Percentiles rank a stretch among this genome's conserved stretches.
phyloP scores from a whole-genome alignment of 2,888 invertebrate species.

The Hartigia nigra region DNA sequence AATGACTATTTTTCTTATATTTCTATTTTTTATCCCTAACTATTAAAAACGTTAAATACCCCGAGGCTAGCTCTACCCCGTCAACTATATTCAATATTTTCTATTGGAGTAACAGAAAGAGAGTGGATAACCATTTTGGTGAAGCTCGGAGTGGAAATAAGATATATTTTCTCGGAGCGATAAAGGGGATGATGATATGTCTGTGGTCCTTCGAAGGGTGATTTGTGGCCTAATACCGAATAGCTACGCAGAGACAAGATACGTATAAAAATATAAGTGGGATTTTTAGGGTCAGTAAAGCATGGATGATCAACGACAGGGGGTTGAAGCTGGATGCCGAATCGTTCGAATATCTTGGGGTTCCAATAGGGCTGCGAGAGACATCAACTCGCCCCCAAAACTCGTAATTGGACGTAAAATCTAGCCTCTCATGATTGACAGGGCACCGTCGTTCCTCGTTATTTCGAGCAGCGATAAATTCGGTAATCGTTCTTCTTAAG shows the following conservation, averaged over 20 bases:
- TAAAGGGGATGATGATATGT: constrained; percentile 10
- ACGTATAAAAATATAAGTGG: constrained; percentile 39
- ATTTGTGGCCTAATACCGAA: neutral
- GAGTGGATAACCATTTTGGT: neutral
- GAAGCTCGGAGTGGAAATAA: neutral
- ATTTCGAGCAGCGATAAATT: constrained; percentile 27
- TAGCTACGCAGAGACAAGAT: neutral
- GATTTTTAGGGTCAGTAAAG: constrained; percentile 45
- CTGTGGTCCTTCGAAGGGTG: constrained; percentile 11
- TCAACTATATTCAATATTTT: neutral
- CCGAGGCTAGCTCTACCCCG: neutral
- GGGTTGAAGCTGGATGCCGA: neutral
- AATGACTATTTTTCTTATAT: neutral
- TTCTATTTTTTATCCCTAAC: neutral
- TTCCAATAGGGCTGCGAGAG: neutral
- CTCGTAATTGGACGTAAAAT: constrained; percentile 49
- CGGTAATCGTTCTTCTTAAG: constrained; percentile 31
- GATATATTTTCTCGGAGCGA: neutral
- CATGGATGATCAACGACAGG: constrained; percentile 16
- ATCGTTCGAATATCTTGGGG: neutral
- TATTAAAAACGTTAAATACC: neutral
- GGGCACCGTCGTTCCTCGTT: constrained; percentile 27
- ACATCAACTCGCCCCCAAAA: constrained; percentile 11
- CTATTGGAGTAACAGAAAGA: neutral
- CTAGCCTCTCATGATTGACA: constrained; percentile 48